These are phyloP conservation scores for Drosophila fulvimacula DNA, from an alignment of 2,888 invertebrate genomes.

Conservation along the genomic window DNA sequence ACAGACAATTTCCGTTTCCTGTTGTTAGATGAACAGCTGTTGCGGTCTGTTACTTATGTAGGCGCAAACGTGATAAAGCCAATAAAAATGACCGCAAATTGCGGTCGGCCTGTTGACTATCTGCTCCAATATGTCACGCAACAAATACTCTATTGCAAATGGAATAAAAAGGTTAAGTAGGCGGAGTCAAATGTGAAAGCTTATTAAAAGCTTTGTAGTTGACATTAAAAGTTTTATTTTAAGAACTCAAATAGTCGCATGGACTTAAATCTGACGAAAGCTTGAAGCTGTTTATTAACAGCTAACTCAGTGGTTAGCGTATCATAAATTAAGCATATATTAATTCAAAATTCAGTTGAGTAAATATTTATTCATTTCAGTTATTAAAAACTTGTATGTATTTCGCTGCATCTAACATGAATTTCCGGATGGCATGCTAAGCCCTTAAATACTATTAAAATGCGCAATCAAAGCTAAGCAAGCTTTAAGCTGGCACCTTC, in stretches of 20 bases:
- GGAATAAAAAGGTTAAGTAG: too few species aligned
- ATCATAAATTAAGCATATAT: too few species aligned
- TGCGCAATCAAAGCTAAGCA: not conserved
- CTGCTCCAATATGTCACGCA: not conserved
- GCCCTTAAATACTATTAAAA: not conserved
- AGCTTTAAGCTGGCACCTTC: slow-evolving; percentile 10
- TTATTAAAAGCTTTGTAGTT: not conserved
- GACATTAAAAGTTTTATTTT: not conserved
- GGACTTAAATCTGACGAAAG: not conserved
- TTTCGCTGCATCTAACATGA: not conserved
- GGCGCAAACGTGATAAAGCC: slow-evolving; percentile 58
- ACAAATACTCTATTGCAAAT: not conserved
- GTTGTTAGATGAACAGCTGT: slow-evolving; percentile 67
- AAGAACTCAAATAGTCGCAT: not conserved
- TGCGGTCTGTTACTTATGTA: slow-evolving; percentile 38
- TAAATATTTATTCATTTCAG: not conserved
- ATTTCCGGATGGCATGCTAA: not conserved
- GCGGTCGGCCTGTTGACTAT: slow-evolving; percentile 20
- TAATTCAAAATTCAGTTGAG: too few species aligned
- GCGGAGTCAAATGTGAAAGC: not conserved
- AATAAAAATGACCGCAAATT: slow-evolving; percentile 66
- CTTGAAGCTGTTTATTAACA: too few species aligned
- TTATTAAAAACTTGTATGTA: not conserved
- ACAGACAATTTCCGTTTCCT: slow-evolving; percentile 76
- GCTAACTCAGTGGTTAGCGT: too few species aligned